Evolutionary conservation across 1,140 invertebrate species (phyloP).

Genomic region (Drosophila pseudoobscura): DNA sequence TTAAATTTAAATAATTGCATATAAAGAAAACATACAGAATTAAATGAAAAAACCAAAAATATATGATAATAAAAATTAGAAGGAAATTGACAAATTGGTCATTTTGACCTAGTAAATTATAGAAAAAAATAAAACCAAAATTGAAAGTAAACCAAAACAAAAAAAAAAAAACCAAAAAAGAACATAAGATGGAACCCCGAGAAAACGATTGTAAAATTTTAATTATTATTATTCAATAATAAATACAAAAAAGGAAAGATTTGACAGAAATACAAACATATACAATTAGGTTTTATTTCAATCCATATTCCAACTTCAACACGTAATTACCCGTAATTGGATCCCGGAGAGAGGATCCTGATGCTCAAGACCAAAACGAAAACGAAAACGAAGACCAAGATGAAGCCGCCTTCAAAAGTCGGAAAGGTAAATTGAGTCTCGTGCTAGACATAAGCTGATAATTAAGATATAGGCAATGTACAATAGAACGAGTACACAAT

Average conservation of each 20-base stretch:
- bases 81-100: conserved; percentile 76
- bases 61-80: conserved; percentile 67
- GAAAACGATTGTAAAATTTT: conserved; percentile 82
- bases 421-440: conserved; percentile 41
- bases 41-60: conserved; percentile 50
- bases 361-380: neutral
- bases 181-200: conserved; percentile 43
- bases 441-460: neutral
- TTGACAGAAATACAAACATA: conserved; percentile 67
- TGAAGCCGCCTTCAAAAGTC: neutral
- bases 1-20: conserved; percentile 81
- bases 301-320: neutral
- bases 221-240: conserved; percentile 83
- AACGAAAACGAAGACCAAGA: neutral
- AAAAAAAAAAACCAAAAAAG: conserved; percentile 22
- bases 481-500: neutral
- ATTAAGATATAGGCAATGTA: conserved; percentile 10
- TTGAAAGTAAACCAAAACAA: conserved; percentile 52
- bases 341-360: neutral
- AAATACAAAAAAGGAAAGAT: conserved; percentile 74
- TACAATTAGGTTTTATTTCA: conserved; percentile 33
- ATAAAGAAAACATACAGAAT: conserved; percentile 62
- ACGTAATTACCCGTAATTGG: no score
- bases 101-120: conserved; percentile 81
- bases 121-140: conserved; percentile 62